Percentiles rank a stretch among this genome's conserved stretches.
These are phyloP conservation scores for Clarias batrachus DNA, from an alignment of 2,113 vertebrate species.

Conservation along the genomic window DNA sequence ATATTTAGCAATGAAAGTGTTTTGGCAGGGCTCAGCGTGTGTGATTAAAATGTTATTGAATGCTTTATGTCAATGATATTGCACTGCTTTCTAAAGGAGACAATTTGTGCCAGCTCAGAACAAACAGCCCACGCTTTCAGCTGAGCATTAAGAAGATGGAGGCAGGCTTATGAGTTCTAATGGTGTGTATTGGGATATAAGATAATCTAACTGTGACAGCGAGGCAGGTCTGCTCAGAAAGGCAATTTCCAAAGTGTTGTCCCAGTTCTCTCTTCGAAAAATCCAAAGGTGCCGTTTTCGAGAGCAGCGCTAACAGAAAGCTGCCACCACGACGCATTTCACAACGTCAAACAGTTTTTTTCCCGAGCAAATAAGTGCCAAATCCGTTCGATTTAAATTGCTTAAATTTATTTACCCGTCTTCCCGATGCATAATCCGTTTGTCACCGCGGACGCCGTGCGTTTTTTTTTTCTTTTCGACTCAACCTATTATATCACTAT, in stretches of 20 bases:
- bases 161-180: conserved; percentile 40
- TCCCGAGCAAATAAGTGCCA: neutral
- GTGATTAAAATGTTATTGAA: conserved; percentile 58
- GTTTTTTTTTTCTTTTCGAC: neutral
- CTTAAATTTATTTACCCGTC: conserved; percentile 12
- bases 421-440: neutral
- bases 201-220: conserved; percentile 38
- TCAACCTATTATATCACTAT: conserved; percentile 18
- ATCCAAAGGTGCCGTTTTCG: neutral
- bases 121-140: conserved; percentile 48
- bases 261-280: conserved; percentile 29
- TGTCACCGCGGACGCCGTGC: too few relatives aligned
- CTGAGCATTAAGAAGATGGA: conserved; percentile 40
- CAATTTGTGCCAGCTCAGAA: conserved; percentile 46
- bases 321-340: neutral
- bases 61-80: conserved; percentile 55
- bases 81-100: conserved; percentile 52
- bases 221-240: conserved; percentile 27
- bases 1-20: conserved; percentile 52
- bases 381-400: neutral
- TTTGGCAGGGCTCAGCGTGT: conserved; percentile 48
- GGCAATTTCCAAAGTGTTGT: conserved; percentile 31
- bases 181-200: conserved; percentile 45
- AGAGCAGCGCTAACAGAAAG: neutral
- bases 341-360: neutral